These are phyloP conservation scores for Patella pellucida DNA, from an alignment of 2,888 invertebrate species.

Conservation along the genomic window DNA sequence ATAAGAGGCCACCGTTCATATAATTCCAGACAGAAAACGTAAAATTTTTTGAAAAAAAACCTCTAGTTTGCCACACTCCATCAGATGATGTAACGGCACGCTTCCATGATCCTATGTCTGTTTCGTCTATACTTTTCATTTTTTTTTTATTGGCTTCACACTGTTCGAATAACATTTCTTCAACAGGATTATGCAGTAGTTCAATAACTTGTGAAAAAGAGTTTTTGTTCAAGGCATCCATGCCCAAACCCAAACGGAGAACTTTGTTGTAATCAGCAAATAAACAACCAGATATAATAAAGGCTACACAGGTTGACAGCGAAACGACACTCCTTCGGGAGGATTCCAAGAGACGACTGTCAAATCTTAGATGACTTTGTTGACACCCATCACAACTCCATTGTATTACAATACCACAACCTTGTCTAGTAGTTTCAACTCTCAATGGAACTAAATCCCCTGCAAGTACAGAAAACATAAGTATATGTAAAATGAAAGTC, in stretches of 20 bases:
- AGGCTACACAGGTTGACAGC: neutral
- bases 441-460: neutral
- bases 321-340: neutral
- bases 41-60: conserved; percentile 1
- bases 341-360: neutral
- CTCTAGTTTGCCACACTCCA: neutral
- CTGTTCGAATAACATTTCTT: neutral
- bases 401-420: neutral
- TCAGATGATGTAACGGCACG: neutral
- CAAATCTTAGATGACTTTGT: neutral
- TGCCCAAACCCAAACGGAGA: neutral
- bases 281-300: neutral
- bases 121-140: neutral
- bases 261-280: neutral
- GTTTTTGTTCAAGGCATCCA: neutral
- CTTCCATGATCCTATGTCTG: neutral
- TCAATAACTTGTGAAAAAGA: neutral
- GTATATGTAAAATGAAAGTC: no score
- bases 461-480: neutral
- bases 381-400: neutral
- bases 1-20: neutral
- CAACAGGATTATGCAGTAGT: neutral
- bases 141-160: neutral
- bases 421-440: neutral
- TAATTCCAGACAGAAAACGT: neutral